Conservation (phyloP, 2,797 vertebrate species). For the Cheirogaleus major region DNA sequence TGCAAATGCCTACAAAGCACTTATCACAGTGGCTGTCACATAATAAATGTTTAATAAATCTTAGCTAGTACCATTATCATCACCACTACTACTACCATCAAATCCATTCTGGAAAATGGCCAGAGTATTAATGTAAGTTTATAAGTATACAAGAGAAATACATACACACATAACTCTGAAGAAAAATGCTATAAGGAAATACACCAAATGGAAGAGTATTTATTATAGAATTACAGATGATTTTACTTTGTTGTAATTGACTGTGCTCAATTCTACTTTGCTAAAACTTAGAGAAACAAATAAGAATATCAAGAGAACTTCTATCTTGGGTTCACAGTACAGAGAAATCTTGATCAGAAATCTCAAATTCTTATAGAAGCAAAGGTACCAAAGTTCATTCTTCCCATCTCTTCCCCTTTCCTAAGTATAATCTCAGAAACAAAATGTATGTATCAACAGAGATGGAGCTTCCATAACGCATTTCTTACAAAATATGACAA, state of each 20-base stretch:
- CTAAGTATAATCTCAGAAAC: neutral
- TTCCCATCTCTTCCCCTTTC: neutral
- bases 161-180: neutral
- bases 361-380: neutral
- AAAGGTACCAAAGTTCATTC: neutral
- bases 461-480: neutral
- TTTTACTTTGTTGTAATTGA: neutral
- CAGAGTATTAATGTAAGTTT: neutral
- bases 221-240: neutral
- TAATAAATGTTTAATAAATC: neutral
- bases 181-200: neutral
- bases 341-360: neutral
- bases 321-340: neutral
- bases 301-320: neutral
- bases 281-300: neutral
- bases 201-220: neutral
- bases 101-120: neutral
- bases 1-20: neutral
- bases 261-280: neutral
- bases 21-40: neutral
- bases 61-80: conserved; percentile 43
- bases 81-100: conserved; percentile 2
- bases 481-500: neutral
- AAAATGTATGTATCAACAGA: neutral
- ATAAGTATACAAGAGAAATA: neutral